A percentile compares a stretch with the other conserved stretches of the same genome.
phyloP scores from a whole-genome alignment of 2,113 vertebrate genomes.

The Donacobius atricapilla region DNA sequence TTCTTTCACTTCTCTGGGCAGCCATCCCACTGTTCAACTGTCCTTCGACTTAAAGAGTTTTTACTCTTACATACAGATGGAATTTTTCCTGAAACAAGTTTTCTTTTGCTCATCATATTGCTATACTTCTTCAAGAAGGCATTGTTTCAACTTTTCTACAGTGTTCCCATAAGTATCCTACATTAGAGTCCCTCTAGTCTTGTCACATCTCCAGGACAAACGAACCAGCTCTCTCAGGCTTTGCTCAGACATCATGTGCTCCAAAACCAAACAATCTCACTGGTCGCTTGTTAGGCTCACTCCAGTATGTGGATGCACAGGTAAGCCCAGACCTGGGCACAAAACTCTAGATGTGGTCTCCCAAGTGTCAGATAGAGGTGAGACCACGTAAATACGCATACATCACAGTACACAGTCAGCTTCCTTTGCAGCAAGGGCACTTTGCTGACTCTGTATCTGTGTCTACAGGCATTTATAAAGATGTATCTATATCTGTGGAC shows the following conservation, averaged over 20 bases:
- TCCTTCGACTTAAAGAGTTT: not conserved
- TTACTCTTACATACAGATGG: not conserved
- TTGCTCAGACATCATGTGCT: not conserved
- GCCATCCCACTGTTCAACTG: not conserved
- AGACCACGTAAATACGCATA: not conserved
- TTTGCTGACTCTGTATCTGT: not conserved
- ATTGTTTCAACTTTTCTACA: not conserved
- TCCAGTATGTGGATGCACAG: no score
- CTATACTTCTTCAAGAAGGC: not conserved
- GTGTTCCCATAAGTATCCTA: not conserved
- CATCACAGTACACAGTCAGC: not conserved
- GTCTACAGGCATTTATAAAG: not conserved
- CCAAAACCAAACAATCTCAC: not conserved
- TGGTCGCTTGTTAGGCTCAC: not conserved
- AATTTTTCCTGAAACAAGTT: not conserved
- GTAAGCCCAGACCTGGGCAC: not conserved
- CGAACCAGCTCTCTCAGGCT: not conserved
- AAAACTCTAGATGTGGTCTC: not conserved
- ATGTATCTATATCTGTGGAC: not conserved
- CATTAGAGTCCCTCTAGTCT: not conserved
- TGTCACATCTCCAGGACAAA: not conserved
- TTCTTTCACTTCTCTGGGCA: not conserved
- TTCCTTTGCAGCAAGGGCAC: not conserved
- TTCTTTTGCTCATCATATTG: not conserved
- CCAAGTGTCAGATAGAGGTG: not conserved